These are phyloP conservation scores for Neodiprion fabricii DNA, from an alignment of 1,140 invertebrate species.

Conservation along the genomic window DNA sequence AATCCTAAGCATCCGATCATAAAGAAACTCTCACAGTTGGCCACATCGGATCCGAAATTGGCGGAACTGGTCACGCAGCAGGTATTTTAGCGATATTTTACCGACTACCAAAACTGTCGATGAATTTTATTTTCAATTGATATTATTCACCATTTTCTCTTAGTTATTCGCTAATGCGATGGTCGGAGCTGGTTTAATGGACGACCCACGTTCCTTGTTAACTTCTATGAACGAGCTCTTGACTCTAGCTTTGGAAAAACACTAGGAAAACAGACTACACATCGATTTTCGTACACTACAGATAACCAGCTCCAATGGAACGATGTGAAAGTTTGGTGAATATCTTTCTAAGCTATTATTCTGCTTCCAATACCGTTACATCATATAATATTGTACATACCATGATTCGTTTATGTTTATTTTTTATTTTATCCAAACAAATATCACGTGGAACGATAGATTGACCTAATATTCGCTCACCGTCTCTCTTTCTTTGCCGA, in stretches of 20 bases:
- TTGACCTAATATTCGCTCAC: too few relatives aligned
- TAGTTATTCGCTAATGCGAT: conserved; percentile 93
- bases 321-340: background rate
- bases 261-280: conserved; percentile 54
- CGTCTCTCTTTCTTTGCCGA: too few relatives aligned
- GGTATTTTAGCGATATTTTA: conserved; percentile 54
- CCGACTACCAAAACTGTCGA: conserved; percentile 17
- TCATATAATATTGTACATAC: background rate
- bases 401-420: background rate
- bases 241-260: conserved; percentile 82
- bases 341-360: background rate
- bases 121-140: conserved; percentile 2
- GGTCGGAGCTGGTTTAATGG: conserved; percentile 92
- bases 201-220: conserved; percentile 87
- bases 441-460: too few relatives aligned
- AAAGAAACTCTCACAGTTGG: conserved; percentile 83
- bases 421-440: background rate
- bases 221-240: conserved; percentile 88
- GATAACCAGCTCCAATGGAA: too few relatives aligned
- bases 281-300: too few relatives aligned
- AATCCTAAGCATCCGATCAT: conserved; percentile 94
- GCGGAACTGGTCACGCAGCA: conserved; percentile 87
- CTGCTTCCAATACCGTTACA: background rate
- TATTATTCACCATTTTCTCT: conserved; percentile 46
- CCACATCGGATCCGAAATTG: conserved; percentile 76